Evolutionary conservation across 2,797 vertebrate species (phyloP).

Genomic region (Pangasius mekongensis): DNA sequence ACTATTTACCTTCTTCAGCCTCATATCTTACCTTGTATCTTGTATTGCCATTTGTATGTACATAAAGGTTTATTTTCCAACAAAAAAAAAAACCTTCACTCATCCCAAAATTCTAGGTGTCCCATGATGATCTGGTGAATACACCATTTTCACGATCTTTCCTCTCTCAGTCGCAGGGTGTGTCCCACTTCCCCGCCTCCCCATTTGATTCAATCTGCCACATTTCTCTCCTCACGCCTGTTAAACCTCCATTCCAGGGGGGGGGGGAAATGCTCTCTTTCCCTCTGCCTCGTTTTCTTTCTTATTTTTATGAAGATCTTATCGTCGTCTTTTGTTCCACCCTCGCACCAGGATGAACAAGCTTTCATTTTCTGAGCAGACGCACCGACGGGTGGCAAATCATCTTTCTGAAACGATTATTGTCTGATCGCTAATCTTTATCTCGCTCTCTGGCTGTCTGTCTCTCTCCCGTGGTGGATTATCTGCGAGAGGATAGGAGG

Average conservation of each 20-base stretch:
- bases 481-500: slow-evolving; percentile 25
- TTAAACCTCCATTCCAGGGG: neutral
- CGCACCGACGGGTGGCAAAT: slow-evolving; percentile 21
- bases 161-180: neutral
- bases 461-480: slow-evolving; percentile 25
- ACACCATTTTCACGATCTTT: neutral
- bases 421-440: slow-evolving; percentile 35
- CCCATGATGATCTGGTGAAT: neutral
- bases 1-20: neutral
- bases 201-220: neutral
- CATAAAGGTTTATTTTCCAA: too few relatives aligned
- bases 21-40: neutral
- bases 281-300: neutral
- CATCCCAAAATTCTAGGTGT: neutral
- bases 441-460: slow-evolving; percentile 1
- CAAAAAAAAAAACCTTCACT: neutral
- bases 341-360: neutral
- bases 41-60: neutral
- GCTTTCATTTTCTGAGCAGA: slow-evolving; percentile 25
- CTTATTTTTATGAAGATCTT: slow-evolving; percentile 1
- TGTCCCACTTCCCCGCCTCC: neutral
- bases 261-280: neutral
- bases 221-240: neutral
- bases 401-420: slow-evolving; percentile 28
- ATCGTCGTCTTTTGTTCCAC: neutral